Base-by-base conservation (phyloP, 2,797 vertebrate genomes). In the Pseudotriccus pelzelni region DNA sequence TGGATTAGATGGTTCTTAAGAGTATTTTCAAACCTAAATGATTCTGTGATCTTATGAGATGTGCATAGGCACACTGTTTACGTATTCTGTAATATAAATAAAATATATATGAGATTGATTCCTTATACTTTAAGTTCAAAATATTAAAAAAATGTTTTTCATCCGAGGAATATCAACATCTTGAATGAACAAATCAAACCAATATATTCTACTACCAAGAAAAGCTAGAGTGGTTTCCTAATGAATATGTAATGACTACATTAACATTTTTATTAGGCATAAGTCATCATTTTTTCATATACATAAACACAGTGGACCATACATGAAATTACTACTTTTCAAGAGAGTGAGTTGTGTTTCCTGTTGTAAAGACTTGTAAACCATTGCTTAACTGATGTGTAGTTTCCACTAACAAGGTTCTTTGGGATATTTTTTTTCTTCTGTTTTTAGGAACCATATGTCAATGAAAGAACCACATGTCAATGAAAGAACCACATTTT, bases 231-330 rank as follows among this genome's bases (percentile, higher is more conserved):
- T 73, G 27, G 21, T 84, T 93, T 95, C 22, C 53, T 93, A 92
- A 91, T 88, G 55, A 95, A 95, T 86, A 78, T 78, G 23, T 87
- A 95, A 92, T 75, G 14, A 8, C 15, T 63, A 78, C 14, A 84
- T 94, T 92, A 93, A 88, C 63, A 86, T 93, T 95, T 95, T 92
- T 92, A 94, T 97, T 87, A 92, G 67, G 41, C 72, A 74, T 43
- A 83, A 90, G 68, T 59, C 43, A 89, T 87, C 19, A 37, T 81
- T 77, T 92, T 93, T 94, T 92, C 47, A 69, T 91, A 89, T 72
- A 36, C 32, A 84, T 78, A 91, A 96, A 69, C 79, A 94, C 76
- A 66, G 89, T 59, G 85, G 89, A 94, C 73, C 87, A 86, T 91
- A 69, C 94, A 85, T 81, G 78, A 94, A 94, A 95, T 95, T 69